Evolutionary conservation across 2,113 vertebrate genomes (phyloP).

Genomic region (Entosphenus tridentatus): DNA sequence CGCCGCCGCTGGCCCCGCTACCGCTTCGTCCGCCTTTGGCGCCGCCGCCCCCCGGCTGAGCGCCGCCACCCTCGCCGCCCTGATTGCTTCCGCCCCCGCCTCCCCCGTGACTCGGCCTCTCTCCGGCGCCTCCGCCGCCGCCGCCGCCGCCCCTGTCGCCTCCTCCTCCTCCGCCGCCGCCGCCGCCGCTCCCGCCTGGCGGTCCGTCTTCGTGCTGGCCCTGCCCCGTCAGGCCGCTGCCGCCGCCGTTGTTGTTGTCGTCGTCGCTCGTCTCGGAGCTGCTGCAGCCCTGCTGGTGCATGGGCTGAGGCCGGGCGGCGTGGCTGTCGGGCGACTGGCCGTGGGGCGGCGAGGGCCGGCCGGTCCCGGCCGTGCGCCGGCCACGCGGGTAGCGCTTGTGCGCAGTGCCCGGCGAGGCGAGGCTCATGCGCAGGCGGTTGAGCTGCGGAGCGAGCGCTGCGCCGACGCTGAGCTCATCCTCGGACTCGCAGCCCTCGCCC

Average conservation of each 20-base stretch:
- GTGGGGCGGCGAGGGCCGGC: background rate
- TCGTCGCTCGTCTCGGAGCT: slow-evolving; percentile 93
- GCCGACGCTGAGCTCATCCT: slow-evolving; percentile 76
- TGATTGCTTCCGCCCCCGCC: slow-evolving; percentile 19
- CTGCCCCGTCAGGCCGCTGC: slow-evolving; percentile 60
- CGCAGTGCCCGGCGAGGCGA: slow-evolving; percentile 51
- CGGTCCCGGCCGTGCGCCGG: slow-evolving; percentile 66
- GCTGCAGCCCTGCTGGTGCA: slow-evolving; percentile 34
- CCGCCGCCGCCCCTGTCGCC: slow-evolving; percentile 33
- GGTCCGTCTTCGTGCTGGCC: slow-evolving; percentile 73
- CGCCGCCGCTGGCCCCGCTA: slow-evolving; percentile 26
- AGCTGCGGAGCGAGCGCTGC: slow-evolving; percentile 79
- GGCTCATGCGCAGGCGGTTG: slow-evolving; percentile 79
- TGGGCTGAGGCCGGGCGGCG: too few relatives aligned
- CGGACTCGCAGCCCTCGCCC: slow-evolving; percentile 34
- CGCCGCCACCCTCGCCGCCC: background rate
- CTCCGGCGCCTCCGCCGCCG: slow-evolving; percentile 32
- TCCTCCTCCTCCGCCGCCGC: slow-evolving; percentile 32
- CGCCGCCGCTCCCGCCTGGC: slow-evolving; percentile 36
- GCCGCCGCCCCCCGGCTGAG: background rate
- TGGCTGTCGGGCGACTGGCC: too few relatives aligned
- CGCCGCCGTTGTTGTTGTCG: slow-evolving; percentile 64
- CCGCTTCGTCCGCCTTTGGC: slow-evolving; percentile 34
- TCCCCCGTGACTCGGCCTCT: slow-evolving; percentile 28
- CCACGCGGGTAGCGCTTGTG: slow-evolving; percentile 69